Evolutionary conservation across 1,140 invertebrate species (phyloP), one percentile per base, ranked within the genome.

Genomic region (Drosophila quadrilineata): DNA sequence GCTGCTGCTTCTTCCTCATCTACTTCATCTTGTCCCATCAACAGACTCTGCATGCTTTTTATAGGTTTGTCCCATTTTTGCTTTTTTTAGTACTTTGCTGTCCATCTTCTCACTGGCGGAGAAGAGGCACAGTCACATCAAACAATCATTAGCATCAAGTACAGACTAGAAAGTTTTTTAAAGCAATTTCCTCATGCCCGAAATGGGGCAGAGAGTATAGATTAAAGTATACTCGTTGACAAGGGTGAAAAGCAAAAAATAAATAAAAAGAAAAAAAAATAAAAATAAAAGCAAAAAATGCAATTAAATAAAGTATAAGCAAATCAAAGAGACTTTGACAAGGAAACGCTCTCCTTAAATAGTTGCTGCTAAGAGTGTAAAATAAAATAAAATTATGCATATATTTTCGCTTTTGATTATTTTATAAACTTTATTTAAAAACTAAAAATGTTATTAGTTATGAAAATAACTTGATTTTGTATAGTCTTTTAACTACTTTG

Each of bases 121-220:
- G n/a, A n/a, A n/a, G n/a, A n/a, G n/a, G n/a, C n/a, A n/a, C n/a
- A n/a, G n/a, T n/a, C 58, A 72, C 48, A 84, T 84, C 70, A 85
- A 84, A 85, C 74, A 85, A 84, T 84, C 77, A 84, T 84, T 85
- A 84, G 77, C 64, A 60, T 54, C 57, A 54, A 64, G 31, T 29
- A 53, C 46, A 73, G 36, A 69, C 53, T 59, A 60, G 38, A 70
- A 84, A 77, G 33, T 82, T 82, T 69, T 59, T 49, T n/a, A n/a
- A n/a, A 50, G 49, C 63, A 69, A 69, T 79, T 53, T 31, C 12
- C 35, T 41, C 28, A 29, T 31, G 14, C 2, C 10, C n/a, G n/a
- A n/a, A n/a, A n/a, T n/a, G n/a, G n/a, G 12, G 3, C 28, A 1
- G 2, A 22, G 22, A 41, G n/a, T n/a, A 58, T 41, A 28, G 33